Conservation (phyloP, 2,797 vertebrate species). For the Pipistrellus nathusii region DNA sequence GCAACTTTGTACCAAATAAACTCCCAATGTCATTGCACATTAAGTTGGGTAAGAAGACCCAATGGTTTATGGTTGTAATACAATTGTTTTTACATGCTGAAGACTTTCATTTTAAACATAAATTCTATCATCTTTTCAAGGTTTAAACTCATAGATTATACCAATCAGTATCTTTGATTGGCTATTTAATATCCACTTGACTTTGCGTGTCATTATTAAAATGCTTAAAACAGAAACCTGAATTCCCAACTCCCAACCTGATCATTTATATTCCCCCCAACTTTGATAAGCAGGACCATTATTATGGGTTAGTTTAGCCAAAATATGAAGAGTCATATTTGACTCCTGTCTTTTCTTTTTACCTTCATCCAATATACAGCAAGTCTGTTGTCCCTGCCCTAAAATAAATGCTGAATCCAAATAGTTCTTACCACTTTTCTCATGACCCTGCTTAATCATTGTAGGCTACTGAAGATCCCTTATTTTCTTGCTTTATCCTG, state of each 20-base stretch:
- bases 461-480: background rate
- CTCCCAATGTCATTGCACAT: background rate
- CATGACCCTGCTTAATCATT: background rate
- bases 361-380: background rate
- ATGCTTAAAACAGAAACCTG: background rate
- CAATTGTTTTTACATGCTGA: background rate
- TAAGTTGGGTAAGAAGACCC: no score
- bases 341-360: background rate
- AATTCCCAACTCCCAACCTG: background rate
- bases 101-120: background rate
- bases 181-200: background rate
- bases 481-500: background rate
- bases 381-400: background rate
- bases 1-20: background rate
- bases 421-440: background rate
- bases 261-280: background rate
- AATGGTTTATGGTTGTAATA: background rate
- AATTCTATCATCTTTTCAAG: background rate
- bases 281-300: background rate
- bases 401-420: background rate
- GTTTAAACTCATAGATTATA: background rate
- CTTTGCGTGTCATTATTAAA: background rate
- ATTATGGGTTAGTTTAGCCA: background rate
- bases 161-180: background rate
- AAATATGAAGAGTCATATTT: background rate